A percentile compares a stretch with the other conserved stretches of the same genome.
phyloP scores from a whole-genome alignment of 2,888 invertebrate genomes.

The Automeris io region DNA sequence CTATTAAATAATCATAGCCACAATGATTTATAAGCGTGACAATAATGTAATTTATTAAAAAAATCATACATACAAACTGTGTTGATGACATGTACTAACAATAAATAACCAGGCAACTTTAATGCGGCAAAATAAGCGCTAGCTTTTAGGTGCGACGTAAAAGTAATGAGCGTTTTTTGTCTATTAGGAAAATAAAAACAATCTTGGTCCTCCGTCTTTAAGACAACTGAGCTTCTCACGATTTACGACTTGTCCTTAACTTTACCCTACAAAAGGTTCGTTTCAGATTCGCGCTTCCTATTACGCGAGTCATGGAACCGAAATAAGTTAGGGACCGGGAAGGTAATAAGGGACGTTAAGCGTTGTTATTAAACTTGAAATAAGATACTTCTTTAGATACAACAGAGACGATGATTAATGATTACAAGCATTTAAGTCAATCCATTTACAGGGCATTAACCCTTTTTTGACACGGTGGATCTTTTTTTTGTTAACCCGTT shows the following conservation, averaged over 20 bases:
- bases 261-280: conserved; percentile 21
- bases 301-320: conserved; percentile 24
- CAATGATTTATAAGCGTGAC: too few relatives aligned
- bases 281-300: conserved; percentile 26
- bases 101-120: conserved; percentile 2
- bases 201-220: conserved; percentile 3
- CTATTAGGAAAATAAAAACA: conserved; percentile 9
- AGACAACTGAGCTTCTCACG: conserved; percentile 10
- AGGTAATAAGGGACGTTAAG: background rate
- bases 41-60: conserved; percentile 1
- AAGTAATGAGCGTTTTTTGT: conserved; percentile 7
- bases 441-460: too few relatives aligned
- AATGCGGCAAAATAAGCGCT: conserved; percentile 1
- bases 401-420: too few relatives aligned
- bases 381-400: background rate
- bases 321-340: too few relatives aligned
- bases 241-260: conserved; percentile 17
- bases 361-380: background rate
- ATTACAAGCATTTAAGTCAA: too few relatives aligned
- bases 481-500: too few relatives aligned
- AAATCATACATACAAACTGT: background rate
- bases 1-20: too few relatives aligned
- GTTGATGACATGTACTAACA: background rate
- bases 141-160: conserved; percentile 3
- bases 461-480: too few relatives aligned